phyloP scores from a whole-genome alignment of 2,888 invertebrate genomes.

The Lasioglossum malachurum region DNA sequence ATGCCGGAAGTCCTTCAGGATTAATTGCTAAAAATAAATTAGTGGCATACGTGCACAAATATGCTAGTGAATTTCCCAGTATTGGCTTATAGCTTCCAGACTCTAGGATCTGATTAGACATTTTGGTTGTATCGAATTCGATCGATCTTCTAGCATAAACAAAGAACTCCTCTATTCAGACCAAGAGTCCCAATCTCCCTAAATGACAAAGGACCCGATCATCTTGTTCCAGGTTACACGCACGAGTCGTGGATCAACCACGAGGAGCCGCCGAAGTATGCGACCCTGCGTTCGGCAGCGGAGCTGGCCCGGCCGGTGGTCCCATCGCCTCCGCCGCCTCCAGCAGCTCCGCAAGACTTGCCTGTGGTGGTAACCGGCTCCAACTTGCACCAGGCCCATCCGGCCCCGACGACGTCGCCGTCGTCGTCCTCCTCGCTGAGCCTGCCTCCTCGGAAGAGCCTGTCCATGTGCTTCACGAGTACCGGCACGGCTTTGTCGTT shows the following conservation, averaged over 20 bases:
- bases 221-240: conserved; percentile 78
- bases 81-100: neutral
- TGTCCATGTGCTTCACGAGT: conserved; percentile 94
- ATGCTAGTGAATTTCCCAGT: neutral
- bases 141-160: neutral
- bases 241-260: conserved; percentile 83
- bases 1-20: too few relatives aligned
- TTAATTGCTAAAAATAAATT: too few relatives aligned
- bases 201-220: neutral
- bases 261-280: conserved; percentile 86
- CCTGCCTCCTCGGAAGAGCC: conserved; percentile 86
- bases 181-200: neutral
- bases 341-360: conserved; percentile 77
- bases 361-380: conserved; percentile 51
- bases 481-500: conserved; percentile 93
- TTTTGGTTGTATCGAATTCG: neutral
- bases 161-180: too few relatives aligned
- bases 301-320: conserved; percentile 83
- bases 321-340: conserved; percentile 75
- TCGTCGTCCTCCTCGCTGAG: conserved; percentile 69
- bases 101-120: neutral
- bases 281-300: conserved; percentile 86
- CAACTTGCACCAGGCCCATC: conserved; percentile 55
- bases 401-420: conserved; percentile 76
- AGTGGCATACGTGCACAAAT: too few relatives aligned